Percentiles rank a stretch among this genome's conserved stretches.
Conservation (phyloP, 1,140 invertebrate species). For the Dendrolimus kikuchii region DNA sequence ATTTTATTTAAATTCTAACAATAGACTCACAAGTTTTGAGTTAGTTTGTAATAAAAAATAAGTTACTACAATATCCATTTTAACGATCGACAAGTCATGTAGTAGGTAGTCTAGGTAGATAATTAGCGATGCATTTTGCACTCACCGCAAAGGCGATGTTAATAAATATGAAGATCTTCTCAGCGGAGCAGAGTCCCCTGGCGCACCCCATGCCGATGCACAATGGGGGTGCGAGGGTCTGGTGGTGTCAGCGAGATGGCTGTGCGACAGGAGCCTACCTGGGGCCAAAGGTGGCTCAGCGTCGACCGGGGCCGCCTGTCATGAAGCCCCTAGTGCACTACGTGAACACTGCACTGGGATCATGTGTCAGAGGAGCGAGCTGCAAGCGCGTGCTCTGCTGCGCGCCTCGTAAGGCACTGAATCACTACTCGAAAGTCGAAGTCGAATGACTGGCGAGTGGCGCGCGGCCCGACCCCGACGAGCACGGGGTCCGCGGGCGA, state of each 20-base stretch:
- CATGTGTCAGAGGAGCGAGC: background rate
- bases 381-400: slow-evolving; percentile 13
- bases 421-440: no score
- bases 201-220: slow-evolving; percentile 39
- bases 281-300: background rate
- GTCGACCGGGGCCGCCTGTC: slow-evolving; percentile 1
- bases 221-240: slow-evolving; percentile 3
- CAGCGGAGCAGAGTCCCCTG: slow-evolving; percentile 44
- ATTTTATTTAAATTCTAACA: no score
- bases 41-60: no score
- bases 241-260: background rate
- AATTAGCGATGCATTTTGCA: slow-evolving; percentile 1
- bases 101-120: slow-evolving; percentile 1
- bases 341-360: background rate
- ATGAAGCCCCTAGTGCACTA: slow-evolving; percentile 7
- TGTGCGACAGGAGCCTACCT: background rate
- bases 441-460: slow-evolving; percentile 4
- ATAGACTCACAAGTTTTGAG: no score
- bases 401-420: slow-evolving; percentile 49
- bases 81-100: background rate
- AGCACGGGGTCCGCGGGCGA: slow-evolving; percentile 2
- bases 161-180: slow-evolving; percentile 63
- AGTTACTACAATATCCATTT: no score
- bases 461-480: slow-evolving; percentile 6
- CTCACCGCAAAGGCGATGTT: slow-evolving; percentile 64